Percentiles rank a stretch among this genome's conserved stretches.
These are phyloP conservation scores for Sebastes diaconus DNA, from an alignment of 2,797 vertebrate genomes.

Conservation along the genomic window DNA sequence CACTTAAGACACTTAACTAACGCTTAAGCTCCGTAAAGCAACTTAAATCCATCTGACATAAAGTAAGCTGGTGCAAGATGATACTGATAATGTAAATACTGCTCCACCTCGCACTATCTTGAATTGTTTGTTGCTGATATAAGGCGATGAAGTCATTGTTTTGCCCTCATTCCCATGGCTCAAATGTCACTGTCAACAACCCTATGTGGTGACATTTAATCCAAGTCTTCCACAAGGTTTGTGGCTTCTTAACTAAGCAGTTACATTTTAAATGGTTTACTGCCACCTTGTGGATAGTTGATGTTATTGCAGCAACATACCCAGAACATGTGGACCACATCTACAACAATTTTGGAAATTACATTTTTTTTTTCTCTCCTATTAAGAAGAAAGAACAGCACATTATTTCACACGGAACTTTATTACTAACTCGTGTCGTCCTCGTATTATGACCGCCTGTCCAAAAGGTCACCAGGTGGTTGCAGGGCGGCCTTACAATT, in stretches of 20 bases:
- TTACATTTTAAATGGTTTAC: background rate
- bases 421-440: slow-evolving; percentile 41
- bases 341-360: fast-evolving
- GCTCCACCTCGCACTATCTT: background rate
- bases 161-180: background rate
- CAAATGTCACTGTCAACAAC: slow-evolving; percentile 4
- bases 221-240: background rate
- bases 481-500: background rate
- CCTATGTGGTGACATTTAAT: background rate
- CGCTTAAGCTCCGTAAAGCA: slow-evolving; percentile 9
- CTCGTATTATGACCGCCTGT: slow-evolving; percentile 3
- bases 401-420: slow-evolving; percentile 23
- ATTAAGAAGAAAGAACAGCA: background rate
- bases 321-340: background rate
- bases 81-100: background rate
- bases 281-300: slow-evolving; percentile 41
- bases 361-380: background rate
- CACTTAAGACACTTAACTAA: slow-evolving; percentile 31
- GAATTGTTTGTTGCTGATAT: background rate
- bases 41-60: slow-evolving; percentile 21
- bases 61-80: background rate
- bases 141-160: background rate
- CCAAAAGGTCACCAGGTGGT: slow-evolving; percentile 2
- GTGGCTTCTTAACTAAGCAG: background rate
- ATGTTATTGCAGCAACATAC: slow-evolving; percentile 1